These are phyloP conservation scores for Loris lydekkerianus DNA, from an alignment of 2,797 vertebrate genomes.

Conservation along the genomic window DNA sequence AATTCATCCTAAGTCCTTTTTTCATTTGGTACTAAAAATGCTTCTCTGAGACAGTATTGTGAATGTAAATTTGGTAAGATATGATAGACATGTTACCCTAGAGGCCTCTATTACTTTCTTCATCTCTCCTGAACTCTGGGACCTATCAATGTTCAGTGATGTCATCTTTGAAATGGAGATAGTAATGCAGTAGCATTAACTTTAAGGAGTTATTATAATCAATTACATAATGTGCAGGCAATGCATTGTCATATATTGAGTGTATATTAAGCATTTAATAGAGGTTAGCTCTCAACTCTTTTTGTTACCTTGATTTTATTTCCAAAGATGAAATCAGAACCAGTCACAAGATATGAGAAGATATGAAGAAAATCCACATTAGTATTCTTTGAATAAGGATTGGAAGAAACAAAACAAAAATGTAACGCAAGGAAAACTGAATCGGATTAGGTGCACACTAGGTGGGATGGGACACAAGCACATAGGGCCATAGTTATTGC, in stretches of 20 bases:
- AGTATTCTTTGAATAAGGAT: neutral
- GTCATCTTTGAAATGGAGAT: neutral
- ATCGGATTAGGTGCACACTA: neutral
- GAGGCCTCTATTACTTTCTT: neutral
- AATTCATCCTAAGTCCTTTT: neutral
- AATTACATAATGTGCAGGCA: neutral
- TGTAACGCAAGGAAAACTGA: neutral
- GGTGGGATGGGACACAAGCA: neutral
- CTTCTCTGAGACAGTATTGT: neutral
- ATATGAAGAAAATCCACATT: neutral
- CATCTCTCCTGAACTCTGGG: neutral
- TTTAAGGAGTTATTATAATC: neutral
- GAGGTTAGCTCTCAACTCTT: neutral
- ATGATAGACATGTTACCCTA: neutral
- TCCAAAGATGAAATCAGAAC: conserved; percentile 5
- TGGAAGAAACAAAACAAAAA: neutral
- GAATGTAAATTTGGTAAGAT: conserved; percentile 16
- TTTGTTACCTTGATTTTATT: neutral
- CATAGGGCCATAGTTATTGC: neutral
- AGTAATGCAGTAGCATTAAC: neutral
- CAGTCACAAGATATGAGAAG: neutral
- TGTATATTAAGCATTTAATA: neutral
- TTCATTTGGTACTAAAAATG: neutral
- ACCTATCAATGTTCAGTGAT: neutral
- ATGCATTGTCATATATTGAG: neutral